Evolutionary conservation across 2,797 vertebrate genomes (phyloP).

Genomic region (Acestrorhynchus altus): DNA sequence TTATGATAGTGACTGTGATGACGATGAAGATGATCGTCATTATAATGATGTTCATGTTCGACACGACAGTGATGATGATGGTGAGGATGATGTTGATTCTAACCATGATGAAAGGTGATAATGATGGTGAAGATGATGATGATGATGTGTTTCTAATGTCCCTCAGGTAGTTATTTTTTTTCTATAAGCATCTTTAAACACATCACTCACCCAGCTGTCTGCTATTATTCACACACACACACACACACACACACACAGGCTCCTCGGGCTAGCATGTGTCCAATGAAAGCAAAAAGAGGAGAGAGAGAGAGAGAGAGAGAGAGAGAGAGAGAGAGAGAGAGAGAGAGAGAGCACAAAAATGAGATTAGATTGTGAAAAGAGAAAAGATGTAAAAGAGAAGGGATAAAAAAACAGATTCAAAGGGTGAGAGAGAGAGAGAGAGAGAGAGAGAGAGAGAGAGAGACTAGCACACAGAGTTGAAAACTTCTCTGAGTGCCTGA

Average conservation of each 20-base stretch:
- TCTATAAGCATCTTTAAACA: constrained; percentile 47
- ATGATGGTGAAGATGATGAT: not conserved
- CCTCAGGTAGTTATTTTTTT: constrained; percentile 42
- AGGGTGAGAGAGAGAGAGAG: not conserved
- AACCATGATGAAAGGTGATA: not conserved
- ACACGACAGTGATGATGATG: not conserved
- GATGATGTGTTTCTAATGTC: constrained; percentile 10
- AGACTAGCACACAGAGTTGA: constrained; percentile 58
- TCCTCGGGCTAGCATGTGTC: constrained; percentile 74
- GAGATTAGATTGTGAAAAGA: not conserved
- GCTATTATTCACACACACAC: constrained; percentile 9
- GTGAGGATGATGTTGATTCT: not conserved
- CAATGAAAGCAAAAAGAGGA: constrained; percentile 48
- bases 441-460: constrained; percentile 34
- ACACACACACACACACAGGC: constrained; percentile 46
- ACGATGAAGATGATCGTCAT: not conserved
- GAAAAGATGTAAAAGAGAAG: constrained; percentile 50
- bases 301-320: constrained; percentile 61
- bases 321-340: not conserved
- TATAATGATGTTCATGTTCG: not conserved
- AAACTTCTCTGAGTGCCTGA: constrained; percentile 52
- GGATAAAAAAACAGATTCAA: not conserved
- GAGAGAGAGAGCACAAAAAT: not conserved
- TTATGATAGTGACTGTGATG: not conserved
- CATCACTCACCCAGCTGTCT: constrained; percentile 67